phyloP scores from a whole-genome alignment of 2,797 vertebrate species.

The Halcyon chelicuti region DNA sequence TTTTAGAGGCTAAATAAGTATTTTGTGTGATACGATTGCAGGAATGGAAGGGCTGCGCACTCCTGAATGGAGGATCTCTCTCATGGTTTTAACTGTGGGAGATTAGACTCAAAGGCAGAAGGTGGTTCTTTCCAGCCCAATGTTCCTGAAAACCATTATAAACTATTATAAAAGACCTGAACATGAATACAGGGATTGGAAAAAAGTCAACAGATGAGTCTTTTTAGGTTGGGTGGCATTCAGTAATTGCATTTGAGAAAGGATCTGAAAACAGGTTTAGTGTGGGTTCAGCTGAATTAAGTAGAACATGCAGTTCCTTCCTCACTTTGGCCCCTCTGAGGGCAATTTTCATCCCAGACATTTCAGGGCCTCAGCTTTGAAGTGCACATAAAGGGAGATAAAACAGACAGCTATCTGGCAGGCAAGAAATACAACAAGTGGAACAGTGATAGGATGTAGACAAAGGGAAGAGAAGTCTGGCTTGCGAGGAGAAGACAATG shows the following conservation, averaged over 20 bases:
- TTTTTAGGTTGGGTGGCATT: conserved; percentile 2
- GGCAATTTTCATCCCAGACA: not conserved
- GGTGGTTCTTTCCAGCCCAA: not conserved
- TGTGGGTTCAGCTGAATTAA: not conserved
- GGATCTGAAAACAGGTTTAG: conserved; percentile 10
- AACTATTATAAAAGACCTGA: not conserved
- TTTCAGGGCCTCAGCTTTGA: not conserved
- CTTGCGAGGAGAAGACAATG: not conserved
- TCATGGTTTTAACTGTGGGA: not conserved
- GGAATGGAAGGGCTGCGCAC: not conserved
- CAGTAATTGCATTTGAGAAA: not conserved
- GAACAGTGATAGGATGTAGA: not conserved
- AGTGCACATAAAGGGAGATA: not conserved
- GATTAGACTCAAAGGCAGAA: not conserved
- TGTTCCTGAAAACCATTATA: not conserved
- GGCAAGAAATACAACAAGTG: not conserved
- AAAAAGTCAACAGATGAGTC: not conserved
- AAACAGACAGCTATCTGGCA: not conserved
- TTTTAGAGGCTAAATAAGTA: not conserved
- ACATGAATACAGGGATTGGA: not conserved
- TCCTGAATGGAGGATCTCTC: not conserved
- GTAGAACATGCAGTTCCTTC: conserved; percentile 14
- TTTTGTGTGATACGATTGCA: not conserved
- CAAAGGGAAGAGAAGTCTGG: not conserved
- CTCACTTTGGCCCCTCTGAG: not conserved